These are phyloP conservation scores for Sylvia atricapilla DNA, from an alignment of 2,113 vertebrate species.

Conservation along the genomic window DNA sequence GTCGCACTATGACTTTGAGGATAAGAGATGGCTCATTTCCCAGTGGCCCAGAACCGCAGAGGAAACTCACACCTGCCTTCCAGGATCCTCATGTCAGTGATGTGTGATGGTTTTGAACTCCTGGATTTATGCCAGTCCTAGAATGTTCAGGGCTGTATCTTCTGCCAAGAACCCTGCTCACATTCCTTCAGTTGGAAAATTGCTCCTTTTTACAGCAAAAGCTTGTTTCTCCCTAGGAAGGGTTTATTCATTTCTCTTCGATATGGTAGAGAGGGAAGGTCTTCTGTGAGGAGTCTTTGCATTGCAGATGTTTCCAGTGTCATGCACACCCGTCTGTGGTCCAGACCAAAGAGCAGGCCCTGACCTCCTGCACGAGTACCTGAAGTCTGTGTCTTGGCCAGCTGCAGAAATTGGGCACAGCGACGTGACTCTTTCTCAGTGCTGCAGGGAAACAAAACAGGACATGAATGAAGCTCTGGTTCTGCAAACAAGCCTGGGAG, in stretches of 20 bases:
- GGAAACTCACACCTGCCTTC: not conserved
- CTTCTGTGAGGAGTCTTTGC: not conserved
- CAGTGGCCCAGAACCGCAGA: not conserved
- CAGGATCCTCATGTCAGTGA: not conserved
- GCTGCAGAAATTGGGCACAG: not conserved
- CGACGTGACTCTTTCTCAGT: not conserved
- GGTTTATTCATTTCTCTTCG: not conserved
- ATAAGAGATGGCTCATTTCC: not conserved
- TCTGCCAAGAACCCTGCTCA: not conserved
- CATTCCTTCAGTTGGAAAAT: not conserved
- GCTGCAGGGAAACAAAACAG: slow-evolving; percentile 24
- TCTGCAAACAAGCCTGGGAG: slow-evolving; percentile 11
- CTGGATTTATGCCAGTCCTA: not conserved
- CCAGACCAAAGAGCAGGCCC: not conserved
- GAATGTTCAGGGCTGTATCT: not conserved
- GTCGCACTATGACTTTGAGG: not conserved
- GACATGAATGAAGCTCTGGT: not conserved
- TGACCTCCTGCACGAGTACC: not conserved
- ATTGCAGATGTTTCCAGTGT: not conserved
- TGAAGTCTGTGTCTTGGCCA: not conserved
- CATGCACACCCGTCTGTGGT: not conserved
- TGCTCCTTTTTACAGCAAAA: not conserved
- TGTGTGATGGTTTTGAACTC: not conserved
- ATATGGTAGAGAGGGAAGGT: not conserved
- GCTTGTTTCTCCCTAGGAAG: not conserved